Conservation (phyloP, 2,797 vertebrate species). For the Etheostoma nigrum region DNA sequence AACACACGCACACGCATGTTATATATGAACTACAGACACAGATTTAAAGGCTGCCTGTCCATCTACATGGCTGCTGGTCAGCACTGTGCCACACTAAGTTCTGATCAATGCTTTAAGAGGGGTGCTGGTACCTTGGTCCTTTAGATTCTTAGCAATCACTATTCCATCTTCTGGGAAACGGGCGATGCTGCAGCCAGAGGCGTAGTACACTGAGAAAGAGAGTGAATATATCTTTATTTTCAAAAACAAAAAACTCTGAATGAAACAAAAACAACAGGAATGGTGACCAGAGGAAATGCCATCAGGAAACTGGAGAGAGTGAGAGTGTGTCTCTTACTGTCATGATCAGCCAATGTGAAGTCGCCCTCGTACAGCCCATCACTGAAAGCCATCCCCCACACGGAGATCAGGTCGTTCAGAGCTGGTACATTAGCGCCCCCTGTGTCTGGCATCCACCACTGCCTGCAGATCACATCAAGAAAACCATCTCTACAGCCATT, state of each 20-base stretch:
- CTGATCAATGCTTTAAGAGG: constrained; percentile 17
- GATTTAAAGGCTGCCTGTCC: constrained; percentile 10
- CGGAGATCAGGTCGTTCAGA: constrained; percentile 95
- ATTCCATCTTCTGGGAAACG: constrained; percentile 97
- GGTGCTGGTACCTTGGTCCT: constrained; percentile 93
- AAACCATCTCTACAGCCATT: background rate
- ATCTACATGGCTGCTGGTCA: constrained; percentile 24
- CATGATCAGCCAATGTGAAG: constrained; percentile 94
- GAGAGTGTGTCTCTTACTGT: constrained; percentile 88
- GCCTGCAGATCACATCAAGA: constrained; percentile 79
- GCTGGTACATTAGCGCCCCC: constrained; percentile 97
- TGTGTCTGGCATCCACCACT: constrained; percentile 99
- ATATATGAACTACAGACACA: background rate
- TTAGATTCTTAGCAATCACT: constrained; percentile 95
- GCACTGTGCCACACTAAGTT: constrained; percentile 13
- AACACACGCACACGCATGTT: constrained; percentile 26
- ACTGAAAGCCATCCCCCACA: constrained; percentile 99
- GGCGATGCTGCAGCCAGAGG: constrained; percentile 97
- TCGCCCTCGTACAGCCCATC: constrained; percentile 98
- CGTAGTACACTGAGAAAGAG: constrained; percentile 92
- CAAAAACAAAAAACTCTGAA: background rate
- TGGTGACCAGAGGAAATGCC: background rate
- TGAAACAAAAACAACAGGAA: background rate
- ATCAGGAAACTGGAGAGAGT: constrained; percentile 3
- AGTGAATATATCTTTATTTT: background rate